Conservation (phyloP, 2,888 invertebrate genomes). For the Sinotaia quadrata region DNA sequence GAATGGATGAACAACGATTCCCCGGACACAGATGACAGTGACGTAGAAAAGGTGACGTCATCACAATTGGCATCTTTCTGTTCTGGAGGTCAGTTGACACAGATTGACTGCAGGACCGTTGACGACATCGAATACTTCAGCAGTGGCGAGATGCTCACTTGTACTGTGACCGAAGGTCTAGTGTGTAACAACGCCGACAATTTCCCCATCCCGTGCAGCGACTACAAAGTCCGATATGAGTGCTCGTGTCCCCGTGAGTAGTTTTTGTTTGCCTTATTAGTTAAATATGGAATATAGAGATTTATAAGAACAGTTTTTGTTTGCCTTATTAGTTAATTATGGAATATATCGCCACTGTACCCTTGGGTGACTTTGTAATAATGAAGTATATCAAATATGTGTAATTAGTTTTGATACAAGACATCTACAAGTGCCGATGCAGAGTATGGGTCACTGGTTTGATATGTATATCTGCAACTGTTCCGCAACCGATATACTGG, state of each 20-base stretch:
- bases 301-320: neutral
- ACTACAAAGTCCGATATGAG: constrained; percentile 59
- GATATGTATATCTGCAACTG: too few species aligned
- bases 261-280: neutral
- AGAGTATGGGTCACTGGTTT: too few species aligned
- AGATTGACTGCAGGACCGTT: constrained; percentile 57
- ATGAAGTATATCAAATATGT: too few species aligned
- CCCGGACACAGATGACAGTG: constrained; percentile 38
- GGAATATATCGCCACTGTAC: too few species aligned
- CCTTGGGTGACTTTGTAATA: too few species aligned
- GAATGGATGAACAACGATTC: constrained; percentile 37
- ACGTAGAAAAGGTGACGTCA: constrained; percentile 40
- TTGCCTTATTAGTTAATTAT: neutral
- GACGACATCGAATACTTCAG: constrained; percentile 44
- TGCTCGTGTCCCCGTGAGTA: constrained; percentile 53
- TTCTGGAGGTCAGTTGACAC: constrained; percentile 49
- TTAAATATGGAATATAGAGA: too few species aligned
- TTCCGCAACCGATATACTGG: too few species aligned
- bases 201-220: constrained; percentile 42
- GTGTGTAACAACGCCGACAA: constrained; percentile 75
- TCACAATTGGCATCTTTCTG: constrained; percentile 43
- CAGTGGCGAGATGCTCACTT: constrained; percentile 51
- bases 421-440: too few species aligned
- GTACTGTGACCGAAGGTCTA: constrained; percentile 79
- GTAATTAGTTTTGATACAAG: too few species aligned